A percentile compares a stretch with the other conserved stretches of the same genome.
Conservation (phyloP, 2,113 vertebrate genomes). For the Corythaixoides concolor region DNA sequence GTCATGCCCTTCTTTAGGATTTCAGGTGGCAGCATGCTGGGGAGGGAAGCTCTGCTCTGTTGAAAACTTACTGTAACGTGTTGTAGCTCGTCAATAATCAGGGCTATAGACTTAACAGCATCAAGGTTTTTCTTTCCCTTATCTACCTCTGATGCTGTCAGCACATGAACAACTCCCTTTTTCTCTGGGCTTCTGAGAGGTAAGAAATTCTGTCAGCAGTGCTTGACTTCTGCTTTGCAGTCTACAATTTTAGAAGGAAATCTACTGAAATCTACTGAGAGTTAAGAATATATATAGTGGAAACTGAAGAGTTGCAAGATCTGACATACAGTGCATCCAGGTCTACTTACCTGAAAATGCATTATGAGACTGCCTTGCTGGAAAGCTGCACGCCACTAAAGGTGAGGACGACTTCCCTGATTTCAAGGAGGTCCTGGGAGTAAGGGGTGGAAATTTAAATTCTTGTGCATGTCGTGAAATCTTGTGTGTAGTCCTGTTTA, state of each 20-base stretch:
- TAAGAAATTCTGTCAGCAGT: background rate
- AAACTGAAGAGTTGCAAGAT: background rate
- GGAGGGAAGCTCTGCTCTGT: background rate
- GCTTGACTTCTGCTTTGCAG: background rate
- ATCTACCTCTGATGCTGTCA: background rate
- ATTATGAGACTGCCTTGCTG: background rate
- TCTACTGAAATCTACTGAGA: background rate
- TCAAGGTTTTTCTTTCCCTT: background rate
- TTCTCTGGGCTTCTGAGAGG: background rate
- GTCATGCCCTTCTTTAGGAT: conserved; percentile 18
- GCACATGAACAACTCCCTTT: background rate
- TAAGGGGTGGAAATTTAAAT: background rate
- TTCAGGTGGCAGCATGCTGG: conserved; percentile 55
- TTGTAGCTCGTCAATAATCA: background rate
- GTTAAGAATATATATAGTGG: background rate
- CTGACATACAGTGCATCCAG: background rate
- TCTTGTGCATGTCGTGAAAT: background rate
- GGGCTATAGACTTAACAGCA: background rate
- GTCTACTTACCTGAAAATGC: background rate
- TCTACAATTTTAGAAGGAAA: background rate
- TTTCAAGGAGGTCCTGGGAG: background rate
- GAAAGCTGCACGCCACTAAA: background rate
- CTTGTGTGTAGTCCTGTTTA: background rate
- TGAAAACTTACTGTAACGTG: background rate
- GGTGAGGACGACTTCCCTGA: background rate